Conservation (phyloP, 2,888 invertebrate genomes). For the Scotopteryx bipunctaria region DNA sequence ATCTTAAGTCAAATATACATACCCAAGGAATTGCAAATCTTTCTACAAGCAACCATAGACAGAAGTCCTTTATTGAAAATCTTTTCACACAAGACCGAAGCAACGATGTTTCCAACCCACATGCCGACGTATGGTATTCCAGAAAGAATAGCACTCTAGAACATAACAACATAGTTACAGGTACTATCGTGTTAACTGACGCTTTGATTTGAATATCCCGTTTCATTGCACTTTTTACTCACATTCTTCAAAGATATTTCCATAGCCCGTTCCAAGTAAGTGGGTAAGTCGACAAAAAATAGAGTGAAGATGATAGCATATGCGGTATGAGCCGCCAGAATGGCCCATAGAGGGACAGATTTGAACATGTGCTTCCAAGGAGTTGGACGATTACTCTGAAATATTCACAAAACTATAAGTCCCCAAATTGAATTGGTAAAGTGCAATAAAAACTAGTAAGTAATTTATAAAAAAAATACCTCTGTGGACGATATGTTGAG, state of each 20-base stretch:
- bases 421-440: too few relatives aligned
- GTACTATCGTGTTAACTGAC: too few relatives aligned
- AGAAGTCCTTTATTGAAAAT: constrained; percentile 59
- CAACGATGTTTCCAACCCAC: constrained; percentile 86
- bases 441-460: too few relatives aligned
- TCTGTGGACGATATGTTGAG: constrained; percentile 55
- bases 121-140: constrained; percentile 89
- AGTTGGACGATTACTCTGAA: constrained; percentile 52
- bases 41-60: constrained; percentile 58
- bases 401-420: too few relatives aligned
- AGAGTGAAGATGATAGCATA: constrained; percentile 86
- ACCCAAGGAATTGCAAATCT: constrained; percentile 82
- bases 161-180: too few relatives aligned
- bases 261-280: constrained; percentile 85
- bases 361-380: constrained; percentile 86
- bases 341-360: constrained; percentile 84
- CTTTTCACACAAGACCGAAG: constrained; percentile 84
- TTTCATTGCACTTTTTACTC: too few relatives aligned
- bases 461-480: constrained; percentile 1
- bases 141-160: constrained; percentile 86
- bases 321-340: constrained; percentile 83
- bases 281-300: constrained; percentile 87
- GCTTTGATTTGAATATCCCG: too few relatives aligned
- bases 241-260: constrained; percentile 84
- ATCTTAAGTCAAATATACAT: too few relatives aligned